A percentile compares a stretch with the other conserved stretches of the same genome.
Conservation (phyloP, 2,888 invertebrate genomes). For the Papilio protenor region DNA sequence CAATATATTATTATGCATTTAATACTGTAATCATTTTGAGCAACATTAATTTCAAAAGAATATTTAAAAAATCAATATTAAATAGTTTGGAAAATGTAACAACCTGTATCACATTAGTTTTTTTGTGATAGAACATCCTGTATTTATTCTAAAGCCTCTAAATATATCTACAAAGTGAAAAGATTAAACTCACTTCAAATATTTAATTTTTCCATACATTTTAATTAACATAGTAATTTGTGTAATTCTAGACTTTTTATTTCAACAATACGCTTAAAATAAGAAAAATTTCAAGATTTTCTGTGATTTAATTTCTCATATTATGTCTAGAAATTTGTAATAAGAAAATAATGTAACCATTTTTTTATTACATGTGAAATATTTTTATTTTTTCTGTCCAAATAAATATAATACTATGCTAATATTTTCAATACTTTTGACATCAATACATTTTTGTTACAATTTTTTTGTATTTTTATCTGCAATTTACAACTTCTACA, state of each 20-base stretch:
- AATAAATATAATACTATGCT: too few relatives aligned
- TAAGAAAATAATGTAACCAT: too few relatives aligned
- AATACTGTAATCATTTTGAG: conserved; percentile 36
- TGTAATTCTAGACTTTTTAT: too few relatives aligned
- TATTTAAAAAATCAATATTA: not conserved
- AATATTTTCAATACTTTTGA: not conserved
- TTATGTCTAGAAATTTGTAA: too few relatives aligned
- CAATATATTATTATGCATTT: conserved; percentile 42
- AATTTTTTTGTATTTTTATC: not conserved
- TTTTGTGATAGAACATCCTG: not conserved
- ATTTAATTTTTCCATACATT: too few relatives aligned
- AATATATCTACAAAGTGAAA: conserved; percentile 15
- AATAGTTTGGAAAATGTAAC: not conserved
- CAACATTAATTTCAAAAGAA: not conserved
- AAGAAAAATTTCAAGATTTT: too few relatives aligned
- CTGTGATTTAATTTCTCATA: too few relatives aligned
- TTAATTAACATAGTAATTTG: too few relatives aligned
- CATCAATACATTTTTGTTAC: not conserved
- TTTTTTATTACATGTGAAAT: too few relatives aligned
- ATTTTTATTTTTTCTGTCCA: too few relatives aligned
- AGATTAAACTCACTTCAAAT: not conserved
- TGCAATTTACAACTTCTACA: not conserved
- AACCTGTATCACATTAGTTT: not conserved
- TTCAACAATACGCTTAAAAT: too few relatives aligned
- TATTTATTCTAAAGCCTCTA: not conserved